These are phyloP conservation scores for cat (Felis catus) DNA, from an alignment of 2,113 vertebrate genomes.

Conservation along the genomic window F.catus_Fca126_mat1.0 CM031420.1:29954501-29955000, in stretches of 20 bases:
- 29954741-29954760: neutral
- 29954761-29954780: neutral
- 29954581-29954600: neutral
- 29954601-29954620: neutral
- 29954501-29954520: neutral
- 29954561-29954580: neutral
- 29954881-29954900: neutral
- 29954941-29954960: slow-evolving; percentile 34
- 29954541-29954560: neutral
- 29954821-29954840: neutral
- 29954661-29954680: neutral
- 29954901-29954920: slow-evolving; percentile 8
- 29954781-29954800: neutral
- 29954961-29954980: slow-evolving; percentile 35
- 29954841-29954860: neutral
- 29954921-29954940: neutral
- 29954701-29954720: neutral
- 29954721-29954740: neutral
- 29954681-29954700: neutral
- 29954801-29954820: neutral
- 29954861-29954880: neutral
- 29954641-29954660: neutral
- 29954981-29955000: slow-evolving; percentile 51
- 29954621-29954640: neutral
- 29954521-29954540: slow-evolving; percentile 1